Evolutionary conservation across 2,797 vertebrate genomes (phyloP), one percentile per base, ranked within the genome.

Genomic region (Acanthurus lineatus): DNA sequence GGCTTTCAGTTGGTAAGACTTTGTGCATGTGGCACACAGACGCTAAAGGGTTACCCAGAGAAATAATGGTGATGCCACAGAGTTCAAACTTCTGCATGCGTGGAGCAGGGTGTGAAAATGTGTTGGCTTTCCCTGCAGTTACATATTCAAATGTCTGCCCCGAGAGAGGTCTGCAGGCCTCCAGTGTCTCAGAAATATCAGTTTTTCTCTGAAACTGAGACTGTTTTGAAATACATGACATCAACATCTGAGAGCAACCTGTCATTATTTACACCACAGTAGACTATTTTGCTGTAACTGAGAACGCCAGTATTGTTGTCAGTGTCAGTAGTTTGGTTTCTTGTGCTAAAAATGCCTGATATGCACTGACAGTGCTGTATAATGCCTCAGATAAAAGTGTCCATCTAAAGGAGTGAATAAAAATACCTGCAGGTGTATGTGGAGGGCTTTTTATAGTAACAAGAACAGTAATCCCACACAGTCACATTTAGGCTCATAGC

Each of bases 371-470:
- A 59, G 22, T 5, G 3, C 35, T 44, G 58, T n/a, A 22, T 65
- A 9, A 87, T 62, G 57, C 45, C 59, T 62, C 57, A 49, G 73
- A 73, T 73, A 63, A 76, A 77, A 75, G 54, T 40, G 49, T 73
- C 59, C 17, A 61, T 44, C 73, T 49, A 49, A 63, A 53, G 51
- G 62, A 42, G 44, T 53, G 32, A 51, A 49, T 76, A 54, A 73
- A 85, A 62, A 32, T 42, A 52, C 58, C 45, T 51, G 64, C 68
- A 64, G 69, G 66, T 76, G 73, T 62, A 22, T 65, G 69, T 66
- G 64, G 48, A 69, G 16, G 19, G 20, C 20, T 32, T 52, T 56
- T 70, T n/a, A 17, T 38, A 69, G 68, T 44, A 48, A 69, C 28
- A 17, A 9, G 49, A 73, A 61, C 4, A n/a, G 42, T 65, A 28